Base-by-base conservation (phyloP, 92 coral and sea anemone species). In the Pocillopora grandis region DNA sequence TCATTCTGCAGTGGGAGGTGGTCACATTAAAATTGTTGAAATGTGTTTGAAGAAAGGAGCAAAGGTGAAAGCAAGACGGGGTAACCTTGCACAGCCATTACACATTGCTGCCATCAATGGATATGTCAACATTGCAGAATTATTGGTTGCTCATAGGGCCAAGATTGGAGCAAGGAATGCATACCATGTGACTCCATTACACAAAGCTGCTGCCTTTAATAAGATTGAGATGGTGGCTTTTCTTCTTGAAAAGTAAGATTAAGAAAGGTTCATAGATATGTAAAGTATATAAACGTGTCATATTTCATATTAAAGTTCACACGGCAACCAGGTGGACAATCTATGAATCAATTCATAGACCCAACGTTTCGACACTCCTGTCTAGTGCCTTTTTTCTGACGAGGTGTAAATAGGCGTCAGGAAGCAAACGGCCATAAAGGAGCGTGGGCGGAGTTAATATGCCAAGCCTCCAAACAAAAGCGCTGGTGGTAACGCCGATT, bases 91-190 rank as follows among this genome's bases (percentile, higher is more conserved):
- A 5, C 94, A 92, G 13, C 98, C 99, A 9, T 87, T 96, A 31
- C 99, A 96, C 78, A 89, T 96, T 79, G 99, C 99, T 1, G 98
- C 99, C 58, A 90, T 92, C 62, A 91, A 94, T 87, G 98, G 98
- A 0, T 90, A 94, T 60, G 81, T 80, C 5, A 86, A 84, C 17
- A 94, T 93, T 67, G 97, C 94, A 14, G 80, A 91, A 80, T 84
- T 93, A 57, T 77, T 96, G 61, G 65, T 91, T 23, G 75, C 87
- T 15, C 90, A 90, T 71, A 88, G 88, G 13, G 99, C 99, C 12
- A 93, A 96, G 76, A 93, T 96, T 11, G 97, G 94, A 63, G 99
- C 97, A 18, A 87, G 96, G 79, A 93, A 96, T 86, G 73, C 80
- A 6, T 88, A 88, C 86, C 99, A 96, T 69, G 99, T 94, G 75